Conservation (phyloP, 2,113 vertebrate genomes). For the Erythrolamprus reginae region DNA sequence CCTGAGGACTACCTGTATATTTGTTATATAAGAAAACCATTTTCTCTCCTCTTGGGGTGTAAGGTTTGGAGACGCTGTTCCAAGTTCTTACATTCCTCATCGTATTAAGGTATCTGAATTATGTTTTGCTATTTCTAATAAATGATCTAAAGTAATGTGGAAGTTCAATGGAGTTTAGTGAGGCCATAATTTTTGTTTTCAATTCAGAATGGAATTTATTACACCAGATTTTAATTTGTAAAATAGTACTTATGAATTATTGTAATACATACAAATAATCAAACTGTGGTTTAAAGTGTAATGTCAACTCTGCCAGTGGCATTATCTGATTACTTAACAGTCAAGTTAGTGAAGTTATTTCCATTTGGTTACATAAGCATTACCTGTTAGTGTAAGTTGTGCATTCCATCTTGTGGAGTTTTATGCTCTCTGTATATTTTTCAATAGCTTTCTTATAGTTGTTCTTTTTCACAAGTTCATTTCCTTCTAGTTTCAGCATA, state of each 20-base stretch:
- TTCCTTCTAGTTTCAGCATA: conserved; percentile 86
- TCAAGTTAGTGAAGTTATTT: neutral
- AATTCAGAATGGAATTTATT: neutral
- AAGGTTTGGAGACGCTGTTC: neutral
- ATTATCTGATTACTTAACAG: neutral
- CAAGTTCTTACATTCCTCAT: neutral
- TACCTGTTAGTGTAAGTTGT: conserved; percentile 91
- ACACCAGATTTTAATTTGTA: neutral
- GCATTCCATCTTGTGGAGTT: conserved; percentile 73
- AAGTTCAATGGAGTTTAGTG: neutral
- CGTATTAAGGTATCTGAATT: neutral
- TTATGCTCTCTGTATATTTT: conserved; percentile 88
- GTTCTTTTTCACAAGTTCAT: conserved; percentile 87
- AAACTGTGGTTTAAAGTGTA: neutral
- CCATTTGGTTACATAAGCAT: neutral
- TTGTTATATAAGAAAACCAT: neutral
- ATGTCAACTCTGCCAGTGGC: neutral
- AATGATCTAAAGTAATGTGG: neutral
- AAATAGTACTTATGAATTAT: neutral
- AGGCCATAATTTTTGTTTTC: neutral
- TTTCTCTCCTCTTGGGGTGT: neutral
- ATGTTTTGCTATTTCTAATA: neutral
- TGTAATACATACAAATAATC: neutral
- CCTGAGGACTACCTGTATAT: neutral
- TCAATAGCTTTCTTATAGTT: conserved; percentile 83